phyloP scores from a whole-genome alignment of 2,113 vertebrate species.

The Nothocercus nigrocapillus region DNA sequence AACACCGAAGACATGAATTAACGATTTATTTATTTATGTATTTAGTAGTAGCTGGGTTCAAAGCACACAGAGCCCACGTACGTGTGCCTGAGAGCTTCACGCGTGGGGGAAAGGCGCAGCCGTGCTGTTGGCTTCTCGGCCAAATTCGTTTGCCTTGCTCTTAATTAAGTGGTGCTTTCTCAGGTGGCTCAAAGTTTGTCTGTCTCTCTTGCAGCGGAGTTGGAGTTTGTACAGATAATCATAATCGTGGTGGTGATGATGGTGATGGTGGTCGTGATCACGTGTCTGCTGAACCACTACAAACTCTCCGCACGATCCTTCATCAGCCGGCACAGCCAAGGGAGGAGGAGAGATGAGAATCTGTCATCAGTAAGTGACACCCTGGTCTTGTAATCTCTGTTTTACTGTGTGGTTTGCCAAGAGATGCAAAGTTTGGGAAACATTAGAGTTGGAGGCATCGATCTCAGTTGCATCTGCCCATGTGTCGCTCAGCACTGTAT shows the following conservation, averaged over 20 bases:
- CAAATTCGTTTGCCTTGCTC: background rate
- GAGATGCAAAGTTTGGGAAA: constrained; percentile 61
- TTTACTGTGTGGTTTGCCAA: background rate
- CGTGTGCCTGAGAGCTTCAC: background rate
- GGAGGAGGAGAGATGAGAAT: constrained; percentile 84
- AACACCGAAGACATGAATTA: background rate
- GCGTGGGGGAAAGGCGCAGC: background rate
- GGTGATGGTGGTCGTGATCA: constrained; percentile 98
- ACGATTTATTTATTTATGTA: background rate
- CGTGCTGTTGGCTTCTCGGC: background rate
- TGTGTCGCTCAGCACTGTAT: background rate
- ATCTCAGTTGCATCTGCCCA: background rate
- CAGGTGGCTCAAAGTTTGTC: background rate
- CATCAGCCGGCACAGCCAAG: constrained; percentile 88
- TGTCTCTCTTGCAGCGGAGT: constrained; percentile 84
- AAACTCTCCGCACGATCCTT: constrained; percentile 91
- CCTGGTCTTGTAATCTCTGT: background rate
- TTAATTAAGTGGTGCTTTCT: background rate
- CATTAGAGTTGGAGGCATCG: background rate
- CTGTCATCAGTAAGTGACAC: constrained; percentile 86
- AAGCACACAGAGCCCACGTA: background rate
- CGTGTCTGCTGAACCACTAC: constrained; percentile 96
- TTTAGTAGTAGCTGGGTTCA: background rate
- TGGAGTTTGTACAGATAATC: constrained; percentile 98
- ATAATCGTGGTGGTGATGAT: constrained; percentile 97